phyloP scores from a whole-genome alignment of 2,797 vertebrate species.

The Periophthalmus magnuspinnatus region DNA sequence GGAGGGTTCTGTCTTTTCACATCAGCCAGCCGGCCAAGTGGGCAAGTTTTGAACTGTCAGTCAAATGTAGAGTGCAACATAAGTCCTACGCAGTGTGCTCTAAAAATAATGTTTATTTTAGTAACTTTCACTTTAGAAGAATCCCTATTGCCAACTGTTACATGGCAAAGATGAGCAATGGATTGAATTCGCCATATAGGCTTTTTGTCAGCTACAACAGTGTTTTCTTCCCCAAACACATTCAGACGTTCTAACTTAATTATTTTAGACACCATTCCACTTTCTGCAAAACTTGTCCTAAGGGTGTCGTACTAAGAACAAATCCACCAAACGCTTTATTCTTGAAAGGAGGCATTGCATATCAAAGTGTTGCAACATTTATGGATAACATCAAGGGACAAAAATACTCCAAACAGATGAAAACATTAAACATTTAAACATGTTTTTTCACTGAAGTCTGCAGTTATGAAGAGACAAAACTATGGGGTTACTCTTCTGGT shows the following conservation, averaged over 20 bases:
- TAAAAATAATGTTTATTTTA: not conserved
- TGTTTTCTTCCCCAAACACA: conserved; percentile 1
- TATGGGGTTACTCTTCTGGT: not conserved
- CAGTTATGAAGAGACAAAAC: not conserved
- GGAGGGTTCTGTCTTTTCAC: conserved; percentile 35
- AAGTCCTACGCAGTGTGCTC: conserved; percentile 5
- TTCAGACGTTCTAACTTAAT: conserved; percentile 1
- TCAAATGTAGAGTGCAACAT: conserved; percentile 12
- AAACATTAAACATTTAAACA: not conserved
- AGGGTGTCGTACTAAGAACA: not conserved
- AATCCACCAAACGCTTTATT: not conserved
- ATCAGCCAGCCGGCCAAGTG: conserved; percentile 39
- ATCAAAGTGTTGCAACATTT: not conserved
- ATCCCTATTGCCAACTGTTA: not conserved
- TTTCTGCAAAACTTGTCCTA: not conserved
- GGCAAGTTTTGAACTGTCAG: conserved; percentile 39
- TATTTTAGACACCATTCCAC: conserved; percentile 2
- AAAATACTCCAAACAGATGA: not conserved
- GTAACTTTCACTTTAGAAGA: not conserved
- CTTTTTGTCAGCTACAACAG: not conserved
- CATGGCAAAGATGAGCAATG: not conserved
- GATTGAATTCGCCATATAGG: not conserved
- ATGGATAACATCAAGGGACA: not conserved
- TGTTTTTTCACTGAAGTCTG: not conserved
- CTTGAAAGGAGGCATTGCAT: not conserved